A percentile compares a stretch with the other conserved stretches of the same genome.
Evolutionary conservation across 2,797 vertebrate genomes (phyloP).

Genomic region (Toxotes lorentzi): DNA sequence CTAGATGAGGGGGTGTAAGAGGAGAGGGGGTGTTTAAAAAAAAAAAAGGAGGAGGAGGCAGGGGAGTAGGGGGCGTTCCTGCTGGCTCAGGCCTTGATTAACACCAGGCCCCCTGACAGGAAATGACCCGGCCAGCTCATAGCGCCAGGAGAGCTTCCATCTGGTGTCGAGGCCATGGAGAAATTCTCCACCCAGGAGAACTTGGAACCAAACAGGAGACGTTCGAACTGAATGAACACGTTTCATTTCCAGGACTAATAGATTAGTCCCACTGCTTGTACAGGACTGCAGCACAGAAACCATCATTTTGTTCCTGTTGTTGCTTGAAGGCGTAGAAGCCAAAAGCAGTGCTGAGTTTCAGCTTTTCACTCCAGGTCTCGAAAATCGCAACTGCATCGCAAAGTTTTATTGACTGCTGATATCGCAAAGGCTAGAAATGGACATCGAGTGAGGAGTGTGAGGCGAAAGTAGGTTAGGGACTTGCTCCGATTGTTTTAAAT

Average conservation of each 20-base stretch:
- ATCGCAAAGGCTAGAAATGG: background rate
- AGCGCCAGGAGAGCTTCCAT: slow-evolving; percentile 87
- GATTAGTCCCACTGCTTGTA: slow-evolving; percentile 26
- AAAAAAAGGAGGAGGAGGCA: slow-evolving; percentile 55
- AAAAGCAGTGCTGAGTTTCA: background rate
- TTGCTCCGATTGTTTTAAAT: slow-evolving; percentile 3
- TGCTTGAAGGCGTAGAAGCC: slow-evolving; percentile 7
- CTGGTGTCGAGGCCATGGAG: slow-evolving; percentile 79
- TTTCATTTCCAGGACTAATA: slow-evolving; percentile 35
- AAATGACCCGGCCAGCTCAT: slow-evolving; percentile 87
- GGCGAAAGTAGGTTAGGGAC: slow-evolving; percentile 13
- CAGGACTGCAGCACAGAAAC: slow-evolving; percentile 13
- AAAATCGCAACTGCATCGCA: background rate
- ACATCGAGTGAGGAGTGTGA: background rate
- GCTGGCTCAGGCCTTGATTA: slow-evolving; percentile 85
- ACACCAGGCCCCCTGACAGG: slow-evolving; percentile 89
- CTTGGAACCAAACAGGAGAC: slow-evolving; percentile 43
- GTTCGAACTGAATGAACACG: slow-evolving; percentile 21
- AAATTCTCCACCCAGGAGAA: slow-evolving; percentile 74
- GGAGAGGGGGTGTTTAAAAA: slow-evolving; percentile 56
- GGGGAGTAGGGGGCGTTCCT: slow-evolving; percentile 74
- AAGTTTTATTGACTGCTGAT: background rate
- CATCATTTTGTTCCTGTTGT: slow-evolving; percentile 14
- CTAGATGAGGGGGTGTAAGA: slow-evolving; percentile 54
- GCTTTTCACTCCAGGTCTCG: slow-evolving; percentile 7